Evolutionary conservation across 2,113 vertebrate species (phyloP), one percentile per base, ranked within the genome.

Genomic region (Tilapia sparmanii): DNA sequence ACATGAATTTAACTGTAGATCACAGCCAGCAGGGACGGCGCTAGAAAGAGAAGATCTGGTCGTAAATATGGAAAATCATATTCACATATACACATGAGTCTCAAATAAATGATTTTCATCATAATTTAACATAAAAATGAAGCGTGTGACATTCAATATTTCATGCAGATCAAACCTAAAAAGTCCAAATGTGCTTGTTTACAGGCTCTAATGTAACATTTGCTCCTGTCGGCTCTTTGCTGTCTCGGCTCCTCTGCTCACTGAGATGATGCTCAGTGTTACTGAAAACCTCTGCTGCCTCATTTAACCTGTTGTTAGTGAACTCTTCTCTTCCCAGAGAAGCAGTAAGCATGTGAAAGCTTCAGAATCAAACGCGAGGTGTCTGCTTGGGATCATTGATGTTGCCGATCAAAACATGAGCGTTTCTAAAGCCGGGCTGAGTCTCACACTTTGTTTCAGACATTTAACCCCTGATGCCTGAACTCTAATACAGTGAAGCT

Each of bases 281-380:
- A 1, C 38, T 10, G 38, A 71, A 38, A 71, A 42, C 3, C 38
- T 71, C 38, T 26, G 38, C 0, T 42, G 66, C 38, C 66, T 71
- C 66, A 16, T 71, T 7, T 71, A 42, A 42, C 38, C 61, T 35
- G 59, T 63, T 63, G 31, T 66, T n/a, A 66, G 4, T n/a, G 18
- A 66, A 12, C 59, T 9, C 26, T 0, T 35, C 61, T 63, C 59
- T 63, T 35, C 4, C 10, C 1, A 10, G 2, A 12, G 59, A 35
- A 0, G 59, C 18, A 3, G 61, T n/a, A 0, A 63, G 0, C 40
- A 0, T 0, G 68, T 45, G 22, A 7, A 10, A 7, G 22, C 40
- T 73, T 26, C 68, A 47, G 22, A 73, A 47, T 73, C 15, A 2
- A 26, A 0, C 4, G 0, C 0, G 0, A 18, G 8, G 15, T 10